Percentiles rank a stretch among this genome's conserved stretches.
Conservation (phyloP, 2,113 vertebrate genomes). For the Herpetotheres cachinnans region DNA sequence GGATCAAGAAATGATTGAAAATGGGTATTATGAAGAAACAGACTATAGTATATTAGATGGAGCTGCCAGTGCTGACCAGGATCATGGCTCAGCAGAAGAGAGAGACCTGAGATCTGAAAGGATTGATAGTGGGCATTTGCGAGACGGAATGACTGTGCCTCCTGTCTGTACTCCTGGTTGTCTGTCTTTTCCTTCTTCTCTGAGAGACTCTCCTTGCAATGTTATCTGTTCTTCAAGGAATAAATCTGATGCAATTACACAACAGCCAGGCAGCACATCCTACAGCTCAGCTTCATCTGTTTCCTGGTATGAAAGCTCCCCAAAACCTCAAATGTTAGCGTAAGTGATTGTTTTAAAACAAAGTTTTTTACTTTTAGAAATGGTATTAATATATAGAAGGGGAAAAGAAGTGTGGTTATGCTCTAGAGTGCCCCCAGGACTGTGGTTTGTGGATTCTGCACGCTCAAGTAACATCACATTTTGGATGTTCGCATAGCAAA, state of each 20-base stretch:
- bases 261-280: slow-evolving; percentile 71
- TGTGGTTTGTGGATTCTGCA: not conserved
- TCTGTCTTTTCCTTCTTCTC: slow-evolving; percentile 75
- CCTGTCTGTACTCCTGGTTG: slow-evolving; percentile 77
- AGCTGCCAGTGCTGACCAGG: slow-evolving; percentile 65
- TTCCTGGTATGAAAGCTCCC: slow-evolving; percentile 89
- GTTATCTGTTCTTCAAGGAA: slow-evolving; percentile 69
- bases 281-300: slow-evolving; percentile 68
- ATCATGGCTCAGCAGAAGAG: slow-evolving; percentile 49
- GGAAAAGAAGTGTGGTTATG: not conserved
- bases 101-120: slow-evolving; percentile 62
- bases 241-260: slow-evolving; percentile 77
- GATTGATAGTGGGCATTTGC: slow-evolving; percentile 55
- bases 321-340: slow-evolving; percentile 88
- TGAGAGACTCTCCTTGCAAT: slow-evolving; percentile 77
- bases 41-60: slow-evolving; percentile 80
- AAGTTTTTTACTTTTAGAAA: not conserved
- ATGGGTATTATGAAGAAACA: slow-evolving; percentile 93
- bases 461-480: not conserved
- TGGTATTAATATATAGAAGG: not conserved
- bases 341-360: slow-evolving; percentile 77
- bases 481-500: not conserved
- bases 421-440: not conserved
- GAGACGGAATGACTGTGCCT: slow-evolving; percentile 58
- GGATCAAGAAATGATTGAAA: slow-evolving; percentile 92